phyloP scores from a whole-genome alignment of 2,888 invertebrate species.

The Andrena flavipes region DNA sequence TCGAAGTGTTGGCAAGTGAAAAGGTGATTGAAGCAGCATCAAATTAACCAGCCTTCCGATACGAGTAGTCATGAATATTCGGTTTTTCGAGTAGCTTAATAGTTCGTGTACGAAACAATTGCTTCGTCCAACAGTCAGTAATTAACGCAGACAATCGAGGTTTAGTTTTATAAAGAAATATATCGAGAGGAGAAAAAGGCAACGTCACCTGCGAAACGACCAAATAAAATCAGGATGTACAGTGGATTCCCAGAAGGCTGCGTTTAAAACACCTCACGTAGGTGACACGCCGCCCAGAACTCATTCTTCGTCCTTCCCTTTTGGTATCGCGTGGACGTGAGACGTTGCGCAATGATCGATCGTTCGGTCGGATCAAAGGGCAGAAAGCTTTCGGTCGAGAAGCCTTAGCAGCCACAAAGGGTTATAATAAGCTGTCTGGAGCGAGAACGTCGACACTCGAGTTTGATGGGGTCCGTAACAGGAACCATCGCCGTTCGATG shows the following conservation, averaged over 20 bases:
- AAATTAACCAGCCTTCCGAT: conserved; percentile 16
- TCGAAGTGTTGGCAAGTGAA: neutral
- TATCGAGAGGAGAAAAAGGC: conserved; percentile 12
- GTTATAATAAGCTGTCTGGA: conserved; percentile 69
- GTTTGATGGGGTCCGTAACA: conserved; percentile 33
- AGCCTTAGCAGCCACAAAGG: conserved; percentile 65
- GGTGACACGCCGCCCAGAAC: conserved; percentile 29
- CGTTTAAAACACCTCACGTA: conserved; percentile 64
- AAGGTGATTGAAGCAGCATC: conserved; percentile 9
- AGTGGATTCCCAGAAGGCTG: conserved; percentile 40
- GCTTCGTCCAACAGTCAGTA: neutral
- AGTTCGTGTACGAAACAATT: conserved; percentile 24
- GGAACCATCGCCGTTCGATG: conserved; percentile 26
- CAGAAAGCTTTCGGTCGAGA: conserved; percentile 51
- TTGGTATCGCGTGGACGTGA: conserved; percentile 18
- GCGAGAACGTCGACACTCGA: conserved; percentile 41
- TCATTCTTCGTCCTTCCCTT: conserved; percentile 22
- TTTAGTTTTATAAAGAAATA: too few relatives aligned
- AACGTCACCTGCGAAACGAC: neutral
- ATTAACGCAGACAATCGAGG: too few relatives aligned
- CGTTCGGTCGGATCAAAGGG: conserved; percentile 54
- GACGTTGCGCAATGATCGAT: conserved; percentile 58
- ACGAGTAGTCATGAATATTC: conserved; percentile 4
- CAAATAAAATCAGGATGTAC: conserved; percentile 50
- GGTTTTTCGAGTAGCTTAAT: conserved; percentile 2